Evolutionary conservation across 92 coral and sea anemone species (phyloP).

Genomic region (Anthopleura xanthogrammica): DNA sequence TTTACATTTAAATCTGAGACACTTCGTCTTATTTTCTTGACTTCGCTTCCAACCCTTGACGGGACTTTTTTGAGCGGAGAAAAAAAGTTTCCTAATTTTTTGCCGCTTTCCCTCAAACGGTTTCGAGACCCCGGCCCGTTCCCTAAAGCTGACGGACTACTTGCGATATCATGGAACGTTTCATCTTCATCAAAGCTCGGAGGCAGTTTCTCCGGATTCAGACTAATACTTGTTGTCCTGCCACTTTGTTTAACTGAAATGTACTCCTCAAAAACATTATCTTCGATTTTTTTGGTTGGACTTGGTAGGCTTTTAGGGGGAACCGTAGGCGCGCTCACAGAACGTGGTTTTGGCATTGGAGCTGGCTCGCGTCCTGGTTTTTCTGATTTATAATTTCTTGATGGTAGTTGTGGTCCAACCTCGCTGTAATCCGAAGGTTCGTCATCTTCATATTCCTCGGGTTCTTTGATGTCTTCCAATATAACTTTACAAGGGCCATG

Average conservation of each 20-base stretch:
- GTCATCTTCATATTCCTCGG: not conserved
- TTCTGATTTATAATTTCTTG: not conserved
- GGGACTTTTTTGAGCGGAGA: constrained; percentile 12
- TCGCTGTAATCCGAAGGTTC: not conserved
- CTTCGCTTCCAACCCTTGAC: not conserved
- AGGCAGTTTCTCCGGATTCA: constrained; percentile 1
- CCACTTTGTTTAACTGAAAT: not conserved
- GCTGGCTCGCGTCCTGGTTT: not conserved
- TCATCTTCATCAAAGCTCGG: not conserved
- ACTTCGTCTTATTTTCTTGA: constrained; percentile 4
- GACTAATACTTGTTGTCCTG: not conserved
- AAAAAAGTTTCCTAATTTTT: not conserved
- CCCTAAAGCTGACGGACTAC: not conserved
- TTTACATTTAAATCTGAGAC: not conserved
- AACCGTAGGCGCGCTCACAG: not conserved
- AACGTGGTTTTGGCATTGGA: not conserved
- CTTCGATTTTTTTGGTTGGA: not conserved
- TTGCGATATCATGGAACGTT: not conserved
- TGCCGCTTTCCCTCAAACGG: not conserved
- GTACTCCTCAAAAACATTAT: not conserved
- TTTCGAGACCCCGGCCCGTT: not conserved
- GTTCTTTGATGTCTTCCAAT: not conserved
- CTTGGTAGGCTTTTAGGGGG: not conserved
- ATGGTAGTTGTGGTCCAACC: constrained; percentile 16
- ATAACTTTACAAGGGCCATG: constrained; percentile 23